Base-by-base conservation (phyloP, 2,113 vertebrate genomes). In the Suncus etruscus region DNA sequence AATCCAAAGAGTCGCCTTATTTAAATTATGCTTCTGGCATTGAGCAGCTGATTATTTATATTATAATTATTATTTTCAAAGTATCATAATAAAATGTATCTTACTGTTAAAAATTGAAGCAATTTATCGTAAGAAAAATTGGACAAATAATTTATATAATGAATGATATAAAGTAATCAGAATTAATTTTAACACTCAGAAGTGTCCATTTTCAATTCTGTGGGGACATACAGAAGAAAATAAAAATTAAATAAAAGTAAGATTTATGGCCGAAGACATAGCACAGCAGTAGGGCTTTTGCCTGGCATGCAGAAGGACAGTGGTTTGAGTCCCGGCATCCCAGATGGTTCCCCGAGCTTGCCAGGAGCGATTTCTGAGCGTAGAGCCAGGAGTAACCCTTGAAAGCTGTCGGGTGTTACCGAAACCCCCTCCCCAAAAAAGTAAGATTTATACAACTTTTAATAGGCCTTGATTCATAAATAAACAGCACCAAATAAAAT, bases 91-190 rank as follows among this genome's bases (percentile, higher is more conserved):
- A 84, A 88, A 87, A 94, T 39, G 83, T 72, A 86, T 2, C 93
- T 93, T 93, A 86, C 32, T 54, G 51, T 54, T 54, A 10, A 54
- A 51, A 97, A 80, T 0, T 24, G 27, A 93, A 61, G 87, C 54
- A 87, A 66, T 97, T 90, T 74, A 77, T 93, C 61, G 16, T 32
- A 78, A 95, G 81, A 86, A 93, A 95, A 91, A 39, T 39, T 83
- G 11, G 90, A 84, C 69, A 75, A 58, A 39, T 84, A 70, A 95
- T 82, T 47, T 22, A 24, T 22, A 85, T 91, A 94, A 95, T 78
- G 72, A 54, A 86, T 93, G 54, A 8, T 51, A 24, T 83, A 79
- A 5, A 39, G 45, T 91, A 94, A 93, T 90, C 73, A 91, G 61
- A 69, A 93, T 11, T 47, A 93, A 92, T 93, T 97, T 89, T 48